Evolutionary conservation across 64 coral and sea anemone genomes (phyloP), one percentile per base, ranked within the genome.

Genomic region (Actinia tenebrosa): DNA sequence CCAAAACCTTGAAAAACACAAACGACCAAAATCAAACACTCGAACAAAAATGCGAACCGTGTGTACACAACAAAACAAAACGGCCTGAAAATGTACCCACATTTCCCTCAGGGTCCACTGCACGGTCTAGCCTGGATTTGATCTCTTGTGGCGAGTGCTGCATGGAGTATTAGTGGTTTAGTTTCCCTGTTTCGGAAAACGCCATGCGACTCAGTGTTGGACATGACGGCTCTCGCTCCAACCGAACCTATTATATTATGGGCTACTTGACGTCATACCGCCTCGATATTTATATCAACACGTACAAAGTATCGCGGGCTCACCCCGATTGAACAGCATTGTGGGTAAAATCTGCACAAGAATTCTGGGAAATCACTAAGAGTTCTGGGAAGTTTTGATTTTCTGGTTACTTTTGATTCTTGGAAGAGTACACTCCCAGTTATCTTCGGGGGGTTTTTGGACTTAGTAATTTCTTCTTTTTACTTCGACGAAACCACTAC

Each of bases 51-150:
- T 16, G 11, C 78, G 58, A 45, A 83, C 45, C 45, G 84, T 11
- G 53, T 18, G 26, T 42, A 75, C 1, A 42, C 69, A 11, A 75
- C 23, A 75, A 2, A 75, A 66, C 25, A 86, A 88, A 66, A 79
- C 20, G 63, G 14, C 43, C 37, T 87, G 16, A 56, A 92, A 61
- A 79, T 84, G 53, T 14, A 91, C 97, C 53, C 88, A 99, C 97
- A 92, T 99, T 99, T 93, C 97, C 97, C 86, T 99, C 97, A 91
- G 97, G 69, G 84, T 99, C 97, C 92, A 99, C 97, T 93, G 91
- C 97, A 88, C 91, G 90, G 97, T 95, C 97, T 95, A 99, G 93
- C 92, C 64, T 88, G 88, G 93, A 95, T 99, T 99, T 99, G 88
- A 99, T 93, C 75, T 94, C 88, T 90, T 99, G 97, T 86, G 97